A percentile compares a stretch with the other conserved stretches of the same genome.
Evolutionary conservation across 1,140 invertebrate species (phyloP).

Genomic region (Dinoponera quadriceps): DNA sequence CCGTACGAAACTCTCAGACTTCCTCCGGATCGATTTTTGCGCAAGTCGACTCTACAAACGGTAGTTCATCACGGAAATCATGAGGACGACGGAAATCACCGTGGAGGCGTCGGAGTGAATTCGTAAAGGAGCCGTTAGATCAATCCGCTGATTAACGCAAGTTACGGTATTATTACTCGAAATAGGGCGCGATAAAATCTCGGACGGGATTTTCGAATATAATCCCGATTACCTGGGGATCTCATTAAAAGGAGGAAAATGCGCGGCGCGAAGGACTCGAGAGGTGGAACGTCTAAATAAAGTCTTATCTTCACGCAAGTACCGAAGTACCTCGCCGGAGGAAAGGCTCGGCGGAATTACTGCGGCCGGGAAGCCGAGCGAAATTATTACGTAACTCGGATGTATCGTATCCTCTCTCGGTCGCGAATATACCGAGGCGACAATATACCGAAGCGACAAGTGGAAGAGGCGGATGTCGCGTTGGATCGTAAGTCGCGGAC

Average conservation of each 20-base stretch:
- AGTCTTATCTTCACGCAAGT: slow-evolving; percentile 5
- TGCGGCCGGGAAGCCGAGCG: too few species aligned
- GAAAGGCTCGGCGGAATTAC: too few species aligned
- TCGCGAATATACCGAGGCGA: too few species aligned
- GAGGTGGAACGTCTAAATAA: too few species aligned
- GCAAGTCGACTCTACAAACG: neutral
- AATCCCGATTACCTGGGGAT: neutral
- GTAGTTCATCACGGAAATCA: too few species aligned
- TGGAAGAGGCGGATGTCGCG: too few species aligned
- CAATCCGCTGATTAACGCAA: neutral
- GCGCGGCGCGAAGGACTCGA: neutral
- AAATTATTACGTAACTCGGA: too few species aligned
- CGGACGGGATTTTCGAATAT: neutral
- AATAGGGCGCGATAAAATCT: neutral
- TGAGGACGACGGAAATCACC: neutral
- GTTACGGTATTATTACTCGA: neutral
- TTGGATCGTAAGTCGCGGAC: too few species aligned
- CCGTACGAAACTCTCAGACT: neutral
- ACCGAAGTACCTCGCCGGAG: neutral
- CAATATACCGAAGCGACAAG: too few species aligned
- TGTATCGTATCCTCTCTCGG: too few species aligned
- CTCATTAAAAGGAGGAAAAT: slow-evolving; percentile 9
- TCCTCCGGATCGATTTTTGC: neutral
- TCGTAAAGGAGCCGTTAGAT: neutral
- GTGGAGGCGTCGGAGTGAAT: neutral